Evolutionary conservation across 2,113 vertebrate species (phyloP).

Genomic region (Sardina pilchardus): DNA sequence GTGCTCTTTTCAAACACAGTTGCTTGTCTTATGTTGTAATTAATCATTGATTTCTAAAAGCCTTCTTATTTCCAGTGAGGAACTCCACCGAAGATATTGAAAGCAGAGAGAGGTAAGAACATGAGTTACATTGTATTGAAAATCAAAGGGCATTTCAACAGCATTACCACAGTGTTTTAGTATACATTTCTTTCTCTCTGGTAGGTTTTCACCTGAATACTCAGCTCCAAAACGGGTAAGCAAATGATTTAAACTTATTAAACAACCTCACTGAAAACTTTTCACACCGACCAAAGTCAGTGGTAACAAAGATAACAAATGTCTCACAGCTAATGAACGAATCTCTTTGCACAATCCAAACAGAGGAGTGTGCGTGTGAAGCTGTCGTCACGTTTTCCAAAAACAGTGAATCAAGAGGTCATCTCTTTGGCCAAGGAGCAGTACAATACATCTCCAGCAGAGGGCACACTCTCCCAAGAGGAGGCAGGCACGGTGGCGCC

Average conservation of each 20-base stretch:
- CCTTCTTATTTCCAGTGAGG: constrained; percentile 23
- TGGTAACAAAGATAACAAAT: too few relatives aligned
- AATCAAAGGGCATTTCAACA: neutral
- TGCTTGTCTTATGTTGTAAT: neutral
- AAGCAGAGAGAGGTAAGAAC: constrained; percentile 29
- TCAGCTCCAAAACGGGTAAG: constrained; percentile 40
- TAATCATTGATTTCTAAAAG: neutral
- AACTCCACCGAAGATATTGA: neutral
- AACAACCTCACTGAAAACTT: too few relatives aligned
- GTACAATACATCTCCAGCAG: constrained; percentile 30
- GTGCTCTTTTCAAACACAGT: neutral
- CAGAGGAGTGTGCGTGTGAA: constrained; percentile 56
- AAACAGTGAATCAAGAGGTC: neutral
- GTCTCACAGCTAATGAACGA: neutral
- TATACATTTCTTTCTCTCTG: constrained; percentile 21
- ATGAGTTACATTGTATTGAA: neutral
- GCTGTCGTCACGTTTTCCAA: constrained; percentile 48
- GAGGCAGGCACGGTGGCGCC: neutral
- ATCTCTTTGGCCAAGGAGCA: neutral
- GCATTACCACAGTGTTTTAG: neutral
- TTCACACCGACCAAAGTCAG: too few relatives aligned
- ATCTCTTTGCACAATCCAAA: neutral
- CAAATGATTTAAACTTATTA: neutral
- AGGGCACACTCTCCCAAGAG: neutral
- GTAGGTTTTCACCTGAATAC: neutral